Evolutionary conservation across 1,140 invertebrate species (phyloP).

Genomic region (Ylistrum balloti): DNA sequence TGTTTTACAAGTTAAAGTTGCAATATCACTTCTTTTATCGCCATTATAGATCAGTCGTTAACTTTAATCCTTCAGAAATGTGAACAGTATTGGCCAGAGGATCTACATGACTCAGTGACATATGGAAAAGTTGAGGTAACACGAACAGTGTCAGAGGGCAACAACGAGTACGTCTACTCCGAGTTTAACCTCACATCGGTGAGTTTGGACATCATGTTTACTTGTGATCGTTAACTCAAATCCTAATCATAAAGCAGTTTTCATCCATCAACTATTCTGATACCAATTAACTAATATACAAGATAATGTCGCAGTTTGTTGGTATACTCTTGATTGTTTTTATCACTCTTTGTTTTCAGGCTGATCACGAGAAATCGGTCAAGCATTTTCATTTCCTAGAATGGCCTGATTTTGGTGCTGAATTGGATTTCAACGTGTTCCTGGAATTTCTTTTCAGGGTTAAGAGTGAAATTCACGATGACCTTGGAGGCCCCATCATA

Average conservation of each 20-base stretch:
- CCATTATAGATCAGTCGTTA: no score
- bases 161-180: conserved; percentile 51
- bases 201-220: conserved; percentile 28
- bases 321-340: no score
- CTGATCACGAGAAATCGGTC: conserved; percentile 51
- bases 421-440: conserved; percentile 49
- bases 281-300: no score
- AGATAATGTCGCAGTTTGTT: no score
- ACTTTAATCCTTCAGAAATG: conserved; percentile 52
- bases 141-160: conserved; percentile 45
- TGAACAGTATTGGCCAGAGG: conserved; percentile 59
- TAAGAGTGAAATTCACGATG: conserved; percentile 56
- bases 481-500: conserved; percentile 63
- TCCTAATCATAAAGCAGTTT: no score
- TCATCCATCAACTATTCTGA: no score
- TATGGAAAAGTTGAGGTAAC: conserved; percentile 57
- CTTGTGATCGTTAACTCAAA: no score
- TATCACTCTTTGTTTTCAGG: conserved; percentile 43
- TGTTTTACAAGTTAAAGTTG: no score
- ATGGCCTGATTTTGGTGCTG: conserved; percentile 61
- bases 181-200: conserved; percentile 53
- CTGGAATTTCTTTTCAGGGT: conserved; percentile 56
- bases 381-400: conserved; percentile 64
- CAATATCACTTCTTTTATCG: no score
- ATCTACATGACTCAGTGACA: conserved; percentile 49